These are phyloP conservation scores for Sericinus montela DNA, from an alignment of 2,888 invertebrate genomes.

Conservation along the genomic window DNA sequence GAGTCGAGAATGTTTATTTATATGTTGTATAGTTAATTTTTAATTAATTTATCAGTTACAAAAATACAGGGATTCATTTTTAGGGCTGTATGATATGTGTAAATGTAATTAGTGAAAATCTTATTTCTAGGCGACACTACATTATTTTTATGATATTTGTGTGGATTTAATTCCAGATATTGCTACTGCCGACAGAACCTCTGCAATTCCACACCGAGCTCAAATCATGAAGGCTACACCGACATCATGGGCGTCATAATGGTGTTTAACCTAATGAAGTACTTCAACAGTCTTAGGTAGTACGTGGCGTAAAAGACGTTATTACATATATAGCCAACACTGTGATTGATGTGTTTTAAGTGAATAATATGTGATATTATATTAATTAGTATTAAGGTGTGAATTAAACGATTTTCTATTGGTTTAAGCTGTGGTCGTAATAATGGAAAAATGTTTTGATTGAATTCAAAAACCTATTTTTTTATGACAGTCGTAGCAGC, in stretches of 20 bases:
- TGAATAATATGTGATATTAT: constrained; percentile 24
- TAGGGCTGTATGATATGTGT: too few species aligned
- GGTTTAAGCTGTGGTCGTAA: too few species aligned
- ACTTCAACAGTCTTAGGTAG: constrained; percentile 76
- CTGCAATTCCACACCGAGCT: constrained; percentile 82
- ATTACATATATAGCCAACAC: constrained; percentile 4
- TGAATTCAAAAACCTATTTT: too few species aligned
- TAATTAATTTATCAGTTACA: too few species aligned
- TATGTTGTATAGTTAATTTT: too few species aligned
- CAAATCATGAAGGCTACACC: constrained; percentile 71
- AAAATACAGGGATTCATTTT: too few species aligned
- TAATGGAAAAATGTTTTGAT: too few species aligned
- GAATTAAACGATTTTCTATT: too few species aligned
- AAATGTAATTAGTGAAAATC: too few species aligned
- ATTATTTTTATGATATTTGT: not conserved
- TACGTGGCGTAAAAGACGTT: constrained; percentile 9
- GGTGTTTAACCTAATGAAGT: constrained; percentile 81
- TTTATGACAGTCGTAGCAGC: too few species aligned
- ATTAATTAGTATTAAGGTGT: constrained; percentile 18
- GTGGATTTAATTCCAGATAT: constrained; percentile 59
- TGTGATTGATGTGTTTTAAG: not conserved
- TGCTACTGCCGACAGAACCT: constrained; percentile 88
- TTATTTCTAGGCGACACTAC: too few species aligned
- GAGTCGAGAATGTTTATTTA: too few species aligned
- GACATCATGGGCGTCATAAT: constrained; percentile 82